Base-by-base conservation (phyloP, 2,113 vertebrate species). In the Sander vitreus region DNA sequence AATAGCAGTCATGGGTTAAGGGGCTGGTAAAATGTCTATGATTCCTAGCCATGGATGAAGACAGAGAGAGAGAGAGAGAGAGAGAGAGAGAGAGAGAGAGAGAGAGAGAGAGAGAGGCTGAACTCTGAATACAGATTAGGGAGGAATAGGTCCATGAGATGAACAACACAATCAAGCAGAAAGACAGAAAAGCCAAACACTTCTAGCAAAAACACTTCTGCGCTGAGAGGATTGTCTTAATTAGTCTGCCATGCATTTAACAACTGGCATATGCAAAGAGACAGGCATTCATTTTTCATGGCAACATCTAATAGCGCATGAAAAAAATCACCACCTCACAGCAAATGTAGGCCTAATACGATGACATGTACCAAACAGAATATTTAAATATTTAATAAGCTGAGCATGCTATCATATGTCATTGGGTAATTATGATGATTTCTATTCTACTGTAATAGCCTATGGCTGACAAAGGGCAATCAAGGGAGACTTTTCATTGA, bases 71-170 rank as follows among this genome's bases (percentile, higher is more conserved):
- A 60, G n/a, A 16, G 18, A 6, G 33, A 6, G 33, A 6, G 33
- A 33, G 6, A 33, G 33, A 33, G 33, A 6, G 30, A 47, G 53
- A 60, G 36, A 63, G 21, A 45, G 45, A 60, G n/a, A 16, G 18
- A 6, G 33, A 6, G 33, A 6, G 33, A 33, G 6, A 33, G 33
- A 33, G 33, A 6, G 30, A 47, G 53, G 73, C 50, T 67, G 54
- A 78, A 76, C 78, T 83, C 66, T 76, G 87, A 89, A 92, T 88
- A 82, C 72, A 90, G 85, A 91, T 88, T 55, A 86, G 60, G 53
- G 64, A 81, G 63, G 50, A 77, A 77, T 27, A 51, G 36, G 54
- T 86, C 76, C 51, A 57, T 43, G 23, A 77, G 69, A 85, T 79
- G 77, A 85, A 79, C 72, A 70, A 70, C 16, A 88, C 72, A 92